Conservation (phyloP, 1,140 invertebrate species). For the Leptinotarsa texana region DNA sequence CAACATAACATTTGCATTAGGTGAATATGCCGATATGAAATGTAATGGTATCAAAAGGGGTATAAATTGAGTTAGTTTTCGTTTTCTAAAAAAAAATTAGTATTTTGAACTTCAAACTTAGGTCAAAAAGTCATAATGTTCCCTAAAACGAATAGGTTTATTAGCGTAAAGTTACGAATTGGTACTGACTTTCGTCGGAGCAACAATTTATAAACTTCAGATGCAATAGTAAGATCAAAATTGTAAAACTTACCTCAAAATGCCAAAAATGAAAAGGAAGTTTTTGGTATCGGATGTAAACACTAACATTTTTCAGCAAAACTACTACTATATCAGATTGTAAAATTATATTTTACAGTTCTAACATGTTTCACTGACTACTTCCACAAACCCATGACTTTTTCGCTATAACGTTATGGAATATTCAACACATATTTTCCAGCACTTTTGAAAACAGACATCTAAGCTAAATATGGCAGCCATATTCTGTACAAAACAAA, state of each 20-base stretch:
- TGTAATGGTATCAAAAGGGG: too few relatives aligned
- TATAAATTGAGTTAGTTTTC: too few relatives aligned
- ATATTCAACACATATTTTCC: slow-evolving; percentile 49
- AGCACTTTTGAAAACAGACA: slow-evolving; percentile 56
- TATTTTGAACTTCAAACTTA: too few relatives aligned
- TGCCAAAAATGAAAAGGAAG: slow-evolving; percentile 46
- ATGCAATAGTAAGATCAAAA: neutral
- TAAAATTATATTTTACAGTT: slow-evolving; percentile 43
- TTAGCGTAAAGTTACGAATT: neutral
- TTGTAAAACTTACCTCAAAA: slow-evolving; percentile 48
- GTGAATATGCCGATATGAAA: too few relatives aligned
- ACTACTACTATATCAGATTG: slow-evolving; percentile 42
- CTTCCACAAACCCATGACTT: slow-evolving; percentile 41
- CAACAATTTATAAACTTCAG: slow-evolving; percentile 3
- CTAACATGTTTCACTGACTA: slow-evolving; percentile 44
- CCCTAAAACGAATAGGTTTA: too few relatives aligned
- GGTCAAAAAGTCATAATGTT: too few relatives aligned
- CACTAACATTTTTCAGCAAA: slow-evolving; percentile 52
- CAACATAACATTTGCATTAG: neutral
- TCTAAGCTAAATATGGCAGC: slow-evolving; percentile 58
- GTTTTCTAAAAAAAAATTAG: too few relatives aligned
- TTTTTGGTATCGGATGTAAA: slow-evolving; percentile 54
- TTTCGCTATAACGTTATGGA: slow-evolving; percentile 46
- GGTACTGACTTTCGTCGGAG: too few relatives aligned
- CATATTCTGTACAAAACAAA: slow-evolving; percentile 58